Evolutionary conservation across 2,113 vertebrate genomes (phyloP).

Genomic region (Micronycteris hirsuta): DNA sequence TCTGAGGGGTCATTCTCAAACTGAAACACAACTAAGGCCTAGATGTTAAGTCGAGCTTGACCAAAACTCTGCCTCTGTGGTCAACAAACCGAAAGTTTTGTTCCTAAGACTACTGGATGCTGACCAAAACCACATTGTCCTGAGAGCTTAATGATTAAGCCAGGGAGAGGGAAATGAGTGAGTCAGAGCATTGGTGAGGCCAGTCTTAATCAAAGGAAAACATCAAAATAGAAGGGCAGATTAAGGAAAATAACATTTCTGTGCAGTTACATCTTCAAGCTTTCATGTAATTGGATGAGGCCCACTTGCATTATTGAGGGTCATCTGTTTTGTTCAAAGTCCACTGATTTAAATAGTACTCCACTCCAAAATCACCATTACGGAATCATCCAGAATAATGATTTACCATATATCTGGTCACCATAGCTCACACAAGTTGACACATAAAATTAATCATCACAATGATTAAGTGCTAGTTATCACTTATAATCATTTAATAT

Average conservation of each 20-base stretch:
- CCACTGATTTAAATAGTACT: background rate
- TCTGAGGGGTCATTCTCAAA: background rate
- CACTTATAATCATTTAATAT: background rate
- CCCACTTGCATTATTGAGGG: background rate
- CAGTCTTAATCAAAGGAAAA: background rate
- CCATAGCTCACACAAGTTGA: background rate
- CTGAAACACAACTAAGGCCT: background rate
- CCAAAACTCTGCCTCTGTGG: background rate
- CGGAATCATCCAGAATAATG: background rate
- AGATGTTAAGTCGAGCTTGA: background rate
- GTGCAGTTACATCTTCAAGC: background rate
- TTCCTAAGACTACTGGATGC: background rate
- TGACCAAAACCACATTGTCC: background rate
- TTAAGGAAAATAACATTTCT: background rate
- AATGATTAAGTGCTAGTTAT: background rate
- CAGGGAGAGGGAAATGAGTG: background rate
- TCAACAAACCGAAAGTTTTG: background rate
- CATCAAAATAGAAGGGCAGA: background rate
- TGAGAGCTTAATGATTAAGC: background rate
- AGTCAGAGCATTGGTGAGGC: background rate
- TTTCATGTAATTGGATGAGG: background rate
- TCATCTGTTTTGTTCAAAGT: background rate
- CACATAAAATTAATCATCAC: background rate
- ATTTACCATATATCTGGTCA: background rate
- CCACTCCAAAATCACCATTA: background rate